Evolutionary conservation across 2,797 vertebrate genomes (phyloP), one percentile per base, ranked within the genome.

Genomic region (Neosilurus mollespiculum): DNA sequence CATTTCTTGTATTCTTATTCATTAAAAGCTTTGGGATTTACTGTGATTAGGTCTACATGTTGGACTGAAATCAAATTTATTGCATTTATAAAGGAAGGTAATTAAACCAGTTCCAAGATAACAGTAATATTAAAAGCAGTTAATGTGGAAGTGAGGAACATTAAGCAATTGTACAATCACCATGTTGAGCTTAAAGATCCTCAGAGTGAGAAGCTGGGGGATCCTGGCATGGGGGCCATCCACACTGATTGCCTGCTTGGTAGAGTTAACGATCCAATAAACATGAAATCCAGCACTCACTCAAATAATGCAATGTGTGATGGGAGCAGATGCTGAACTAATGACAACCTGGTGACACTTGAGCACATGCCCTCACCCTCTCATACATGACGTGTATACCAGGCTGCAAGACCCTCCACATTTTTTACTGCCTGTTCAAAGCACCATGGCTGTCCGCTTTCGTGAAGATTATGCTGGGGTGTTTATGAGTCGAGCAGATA

Each of bases 221-320:
- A 86, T 88, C 83, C 80, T 67, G 0, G 58, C 43, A 34, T 64
- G 49, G 73, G 93, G 94, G 95, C 91, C 94, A 94, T 95, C 93
- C 94, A 91, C 91, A 92, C 94, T 95, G 94, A 95, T 95, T 94
- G 94, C 91, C 95, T 94, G 93, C 91, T 93, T 91, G 92, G 94
- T 95, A 94, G 96, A 95, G 96, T 96, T 96, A 96, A 95, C 94
- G 95, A 94, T 94, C 94, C 94, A 93, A 93, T 95, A 94, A 95
- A 95, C 95, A 81, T 64, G 80, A 71, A 80, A 81, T 80, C 83
- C 93, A 93, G 94, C 93, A 92, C 92, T 95, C 93, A 95, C 94
- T 94, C 49, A 80, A 85, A 80, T 89, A 95, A 94, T 96, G 94
- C 94, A 94, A 76, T 89, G 94, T 94, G 91, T 94, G 94, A 96